phyloP scores from a whole-genome alignment of 2,113 vertebrate genomes.

The Dicaeum eximium region DNA sequence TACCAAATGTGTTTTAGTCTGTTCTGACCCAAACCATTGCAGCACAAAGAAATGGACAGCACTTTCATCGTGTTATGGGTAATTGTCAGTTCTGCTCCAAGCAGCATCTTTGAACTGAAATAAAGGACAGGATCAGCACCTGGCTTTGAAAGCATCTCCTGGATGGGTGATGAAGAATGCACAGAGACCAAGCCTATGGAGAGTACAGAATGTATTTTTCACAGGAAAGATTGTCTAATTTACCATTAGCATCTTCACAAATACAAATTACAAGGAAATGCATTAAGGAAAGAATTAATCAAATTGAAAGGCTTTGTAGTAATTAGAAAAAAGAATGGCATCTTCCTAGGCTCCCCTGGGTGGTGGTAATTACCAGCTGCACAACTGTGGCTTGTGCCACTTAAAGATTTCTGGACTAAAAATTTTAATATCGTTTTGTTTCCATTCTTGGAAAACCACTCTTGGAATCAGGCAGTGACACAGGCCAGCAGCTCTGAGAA shows the following conservation, averaged over 20 bases:
- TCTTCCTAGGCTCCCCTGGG: conserved; percentile 21
- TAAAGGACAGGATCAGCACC: background rate
- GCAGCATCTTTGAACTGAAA: background rate
- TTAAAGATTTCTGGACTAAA: background rate
- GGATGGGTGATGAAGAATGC: background rate
- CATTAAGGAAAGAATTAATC: conserved; percentile 56
- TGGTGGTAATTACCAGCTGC: conserved; percentile 7
- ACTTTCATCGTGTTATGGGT: background rate
- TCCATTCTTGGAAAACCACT: background rate
- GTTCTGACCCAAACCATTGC: background rate
- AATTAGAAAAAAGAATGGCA: background rate
- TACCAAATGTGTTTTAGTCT: background rate
- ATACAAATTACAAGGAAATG: conserved; percentile 24
- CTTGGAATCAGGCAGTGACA: background rate
- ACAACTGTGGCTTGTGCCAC: background rate
- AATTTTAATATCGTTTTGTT: background rate
- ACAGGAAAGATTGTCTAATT: conserved; percentile 17
- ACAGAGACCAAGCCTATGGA: background rate
- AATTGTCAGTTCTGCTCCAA: background rate
- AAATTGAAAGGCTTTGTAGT: conserved; percentile 28
- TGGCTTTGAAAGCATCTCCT: background rate
- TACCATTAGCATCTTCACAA: background rate
- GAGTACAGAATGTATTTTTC: background rate
- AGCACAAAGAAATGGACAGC: background rate
- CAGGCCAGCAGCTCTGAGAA: background rate